Evolutionary conservation across 2,113 vertebrate genomes (phyloP), one percentile per base, ranked within the genome.

Genomic region (Gallinago undulata): DNA sequence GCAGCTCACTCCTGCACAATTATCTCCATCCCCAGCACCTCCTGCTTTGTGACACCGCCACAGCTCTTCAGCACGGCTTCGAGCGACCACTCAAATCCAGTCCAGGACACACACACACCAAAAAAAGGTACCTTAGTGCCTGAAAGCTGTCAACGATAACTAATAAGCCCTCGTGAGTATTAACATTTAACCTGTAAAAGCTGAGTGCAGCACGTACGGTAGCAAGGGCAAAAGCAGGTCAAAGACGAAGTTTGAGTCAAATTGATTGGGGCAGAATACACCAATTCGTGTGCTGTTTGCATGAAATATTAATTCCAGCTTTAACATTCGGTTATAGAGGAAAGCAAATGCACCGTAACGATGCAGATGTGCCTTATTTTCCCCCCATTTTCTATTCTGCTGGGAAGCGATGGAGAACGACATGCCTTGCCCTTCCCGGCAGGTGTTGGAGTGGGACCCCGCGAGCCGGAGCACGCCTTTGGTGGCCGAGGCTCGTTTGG

Each of bases 231-330:
- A 89, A 87, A 83, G 47, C 92, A 91, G 94, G 94, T 95, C 95
- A 91, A 55, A 97, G 78, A 66, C 1, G 3, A 93, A 93, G 83
- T 84, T 91, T 94, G 88, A 95, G 69, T 57, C 83, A 92, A 87
- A 94, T 95, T 68, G 86, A 90, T 30, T 22, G 62, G 83, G 89
- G 74, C 89, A 92, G 76, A 92, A 96, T 3, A 66, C 74, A 89
- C 67, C 50, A 37, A 84, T 79, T 75, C 0, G 0, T 2, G 6
- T 12, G 53, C 89, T 62, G 57, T 82, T 91, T 39, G 41, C 86
- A 95, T 96, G 59, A 94, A 96, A 95, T 96, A 96, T 93, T 93
- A 48, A 94, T 87, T 62, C 57, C 45, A 55, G 86, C 28, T 60
- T 84, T 64, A 93, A 81, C 80, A 28, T 74, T 72, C 45, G n/a